Base-by-base conservation (phyloP, 2,888 invertebrate genomes). In the Peribatodes rhomboidaria region DNA sequence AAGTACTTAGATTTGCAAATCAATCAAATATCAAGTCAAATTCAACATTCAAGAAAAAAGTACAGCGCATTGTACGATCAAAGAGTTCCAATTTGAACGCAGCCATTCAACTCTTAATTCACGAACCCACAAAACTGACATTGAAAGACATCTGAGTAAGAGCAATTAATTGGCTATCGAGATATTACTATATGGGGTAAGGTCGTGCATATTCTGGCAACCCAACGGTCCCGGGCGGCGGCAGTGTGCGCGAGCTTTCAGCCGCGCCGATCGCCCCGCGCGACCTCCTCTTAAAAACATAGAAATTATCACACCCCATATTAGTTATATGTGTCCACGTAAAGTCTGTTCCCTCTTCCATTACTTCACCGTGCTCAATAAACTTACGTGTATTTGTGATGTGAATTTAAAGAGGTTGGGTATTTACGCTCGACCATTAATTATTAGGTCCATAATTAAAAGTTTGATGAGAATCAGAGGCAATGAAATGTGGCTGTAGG, bases 171-270 rank as follows among this genome's bases (percentile, higher is more conserved):
- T 46, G 42, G 8, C 53, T 14, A 54, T 37, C 18, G 33, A 44
- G 55, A 56, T 46, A 58, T 39, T 50, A 35, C 20, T 47, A 69
- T 73, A 55, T 74, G 70, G 80, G 82, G 80, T 79, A 79, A 78
- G 70, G 72, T 72, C 67, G 72, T 39, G 39, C 20, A 31, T 58
- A 65, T 67, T 69, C 71, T 82, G 88, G 89, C 84, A 92, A 88
- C 87, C 81, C 84, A 47, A 70, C 58, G 70, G 59, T 76, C 90
- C 91, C 91, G 92, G 92, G 92, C 88, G 85, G 84, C 87, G 90
- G 84, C 92, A 92, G 92, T 92, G 81, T 89, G 89, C 92, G 92
- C 92, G 90, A 89, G 85, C 77, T 82, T 77, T 72, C 80, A 67
- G 77, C 86, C 85, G 87, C 84, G 84, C 83, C 85, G 83, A 84